Conservation (phyloP, 2,888 invertebrate genomes). For the Eulithis prunata region DNA sequence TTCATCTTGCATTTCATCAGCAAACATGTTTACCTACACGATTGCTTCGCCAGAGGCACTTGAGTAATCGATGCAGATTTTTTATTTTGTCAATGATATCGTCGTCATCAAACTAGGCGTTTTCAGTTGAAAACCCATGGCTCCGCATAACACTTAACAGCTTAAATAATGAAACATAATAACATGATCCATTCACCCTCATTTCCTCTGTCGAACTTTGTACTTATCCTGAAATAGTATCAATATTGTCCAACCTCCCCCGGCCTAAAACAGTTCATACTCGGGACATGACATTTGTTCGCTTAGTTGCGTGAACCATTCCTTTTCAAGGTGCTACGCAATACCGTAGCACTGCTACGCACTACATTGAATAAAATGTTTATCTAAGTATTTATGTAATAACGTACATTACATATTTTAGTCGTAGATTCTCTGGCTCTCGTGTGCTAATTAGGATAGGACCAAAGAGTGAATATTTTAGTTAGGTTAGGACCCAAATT, state of each 20-base stretch:
- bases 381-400: too few relatives aligned
- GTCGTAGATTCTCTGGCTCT: neutral
- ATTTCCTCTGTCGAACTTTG: conserved; percentile 30
- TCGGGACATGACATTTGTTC: conserved; percentile 7
- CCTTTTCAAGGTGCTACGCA: conserved; percentile 11
- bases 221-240: conserved; percentile 34
- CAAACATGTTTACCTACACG: too few relatives aligned
- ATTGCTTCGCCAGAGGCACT: too few relatives aligned
- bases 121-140: conserved; percentile 7
- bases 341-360: conserved; percentile 9
- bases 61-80: too few relatives aligned
- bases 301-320: neutral
- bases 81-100: too few relatives aligned
- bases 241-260: conserved; percentile 34
- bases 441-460: too few relatives aligned
- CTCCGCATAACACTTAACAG: conserved; percentile 18
- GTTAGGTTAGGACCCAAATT: too few relatives aligned
- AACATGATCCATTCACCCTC: conserved; percentile 31
- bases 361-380: neutral
- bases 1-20: too few relatives aligned
- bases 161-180: conserved; percentile 30
- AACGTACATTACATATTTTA: too few relatives aligned
- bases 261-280: neutral
- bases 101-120: neutral
- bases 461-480: too few relatives aligned